A percentile compares a stretch with the other conserved stretches of the same genome.
Conservation (phyloP, 2,888 invertebrate species). For the Coelopa pilipes region DNA sequence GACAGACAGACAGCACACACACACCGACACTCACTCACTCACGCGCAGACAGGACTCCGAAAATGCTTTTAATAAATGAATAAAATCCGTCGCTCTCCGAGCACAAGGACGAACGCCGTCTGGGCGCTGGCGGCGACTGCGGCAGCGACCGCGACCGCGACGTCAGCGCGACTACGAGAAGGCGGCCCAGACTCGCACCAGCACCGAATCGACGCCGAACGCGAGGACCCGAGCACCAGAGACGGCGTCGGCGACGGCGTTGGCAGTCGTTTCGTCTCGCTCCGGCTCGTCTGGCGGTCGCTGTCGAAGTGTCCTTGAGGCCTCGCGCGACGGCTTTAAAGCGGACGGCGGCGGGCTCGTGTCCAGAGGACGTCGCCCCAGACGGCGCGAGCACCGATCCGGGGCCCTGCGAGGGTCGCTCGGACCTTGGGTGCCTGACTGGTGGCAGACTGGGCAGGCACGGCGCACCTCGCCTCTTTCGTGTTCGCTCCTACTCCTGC, state of each 20-base stretch:
- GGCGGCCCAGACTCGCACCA: not conserved
- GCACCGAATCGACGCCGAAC: not conserved
- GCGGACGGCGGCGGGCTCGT: too few species aligned
- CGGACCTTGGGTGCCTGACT: too few species aligned
- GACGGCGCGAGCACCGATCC: too few species aligned
- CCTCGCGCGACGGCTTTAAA: not conserved
- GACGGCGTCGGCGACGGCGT: not conserved
- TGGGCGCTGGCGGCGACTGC: not conserved
- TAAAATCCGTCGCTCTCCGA: not conserved
- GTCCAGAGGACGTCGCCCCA: too few species aligned
- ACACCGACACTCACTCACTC: slow-evolving; percentile 1
- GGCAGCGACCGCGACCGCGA: not conserved
- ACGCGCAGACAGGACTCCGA: not conserved
- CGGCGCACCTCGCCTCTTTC: too few species aligned
- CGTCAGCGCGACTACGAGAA: not conserved
- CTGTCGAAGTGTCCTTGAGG: slow-evolving; percentile 8
- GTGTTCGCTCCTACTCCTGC: too few species aligned
- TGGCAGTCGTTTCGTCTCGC: not conserved
- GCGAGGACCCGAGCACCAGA: not conserved
- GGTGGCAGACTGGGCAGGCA: too few species aligned
- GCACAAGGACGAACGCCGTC: slow-evolving; percentile 34
- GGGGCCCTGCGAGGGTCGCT: too few species aligned
- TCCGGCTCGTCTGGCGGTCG: not conserved
- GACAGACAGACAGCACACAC: not conserved
- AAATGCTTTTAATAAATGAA: slow-evolving; percentile 6